These are phyloP conservation scores for Radopholus similis DNA, from an alignment of 1,140 invertebrate genomes.

Conservation along the genomic window DNA sequence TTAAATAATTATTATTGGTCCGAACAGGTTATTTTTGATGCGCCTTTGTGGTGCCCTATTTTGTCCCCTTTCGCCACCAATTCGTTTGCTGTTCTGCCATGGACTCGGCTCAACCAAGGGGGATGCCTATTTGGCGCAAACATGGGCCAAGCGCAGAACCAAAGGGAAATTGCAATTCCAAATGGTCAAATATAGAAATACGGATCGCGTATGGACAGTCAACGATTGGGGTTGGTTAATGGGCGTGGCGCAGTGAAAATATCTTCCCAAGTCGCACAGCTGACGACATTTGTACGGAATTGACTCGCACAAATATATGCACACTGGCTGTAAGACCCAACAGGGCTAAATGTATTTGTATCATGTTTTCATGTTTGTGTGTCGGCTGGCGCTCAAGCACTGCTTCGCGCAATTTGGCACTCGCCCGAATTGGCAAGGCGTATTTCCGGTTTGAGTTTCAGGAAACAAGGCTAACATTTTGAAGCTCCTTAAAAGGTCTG, in stretches of 20 bases:
- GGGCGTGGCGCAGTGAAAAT: no score
- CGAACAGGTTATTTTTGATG: no score
- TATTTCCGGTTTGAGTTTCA: background rate
- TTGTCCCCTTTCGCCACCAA: no score
- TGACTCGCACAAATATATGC: no score
- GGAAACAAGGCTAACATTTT: background rate
- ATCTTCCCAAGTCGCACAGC: no score
- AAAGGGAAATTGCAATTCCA: background rate
- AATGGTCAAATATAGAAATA: slow-evolving; percentile 13
- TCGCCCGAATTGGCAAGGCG: background rate
- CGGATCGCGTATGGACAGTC: slow-evolving; percentile 17
- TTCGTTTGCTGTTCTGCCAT: slow-evolving; percentile 19
- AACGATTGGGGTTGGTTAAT: slow-evolving; percentile 18
- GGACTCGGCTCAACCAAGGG: slow-evolving; percentile 8
- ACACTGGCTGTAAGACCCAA: no score
- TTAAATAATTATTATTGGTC: background rate
- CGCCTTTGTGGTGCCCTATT: no score
- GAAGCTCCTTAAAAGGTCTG: slow-evolving; percentile 3
- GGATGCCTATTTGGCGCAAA: background rate
- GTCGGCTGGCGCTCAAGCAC: slow-evolving; percentile 25
- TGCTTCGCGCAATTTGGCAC: slow-evolving; percentile 19
- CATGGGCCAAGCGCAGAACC: background rate
- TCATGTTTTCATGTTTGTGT: no score
- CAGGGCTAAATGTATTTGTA: no score
- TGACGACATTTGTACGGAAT: no score